Evolutionary conservation across 2,797 vertebrate species (phyloP), one percentile per base, ranked within the genome.

Genomic region (Sebastes oblongus): DNA sequence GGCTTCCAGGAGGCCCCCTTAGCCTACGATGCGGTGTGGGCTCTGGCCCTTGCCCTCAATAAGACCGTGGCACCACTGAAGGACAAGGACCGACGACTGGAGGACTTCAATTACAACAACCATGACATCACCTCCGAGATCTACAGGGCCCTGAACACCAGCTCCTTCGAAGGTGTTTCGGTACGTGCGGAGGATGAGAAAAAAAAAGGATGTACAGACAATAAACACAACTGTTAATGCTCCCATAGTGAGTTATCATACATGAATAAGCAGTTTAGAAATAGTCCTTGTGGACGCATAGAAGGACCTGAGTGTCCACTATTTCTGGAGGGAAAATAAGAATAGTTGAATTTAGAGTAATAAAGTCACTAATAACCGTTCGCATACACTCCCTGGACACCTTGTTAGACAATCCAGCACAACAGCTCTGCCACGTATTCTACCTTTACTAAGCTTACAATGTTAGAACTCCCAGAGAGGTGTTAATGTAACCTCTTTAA

Each of bases 71-170:
- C 95, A 0, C 97, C 97, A 5, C 89, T 98, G 84, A 96, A 96
- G 50, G 96, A 96, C 74, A 97, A 92, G 32, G 97, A 96, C 0
- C 86, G 97, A 11, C 94, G 97, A 7, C 84, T 99, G 87, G 98
- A 99, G 84, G 97, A 99, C 89, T 99, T 99, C 92, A 99, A 99
- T 93, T 99, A 99, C 78, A 98, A 98, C 95, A 98, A 98, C 94
- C 96, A 97, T 59, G 97, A 97, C 86, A 98, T 99, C 88, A 99
- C 98, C 0, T 94, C 97, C 0, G 98, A 99, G 91, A 98, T 99
- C 91, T 99, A 99, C 94, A 89, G 97, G 2, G 98, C 98, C 0
- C 97, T 99, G 93, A 99, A 99, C 94, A 98, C 98, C 3, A 99
- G 98, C 0, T 98, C 97, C 72, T 99, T 99, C 0, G 98, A 99